These are phyloP conservation scores for Siderastrea siderea DNA, from an alignment of 92 coral and sea anemone species.

Conservation along the genomic window DNA sequence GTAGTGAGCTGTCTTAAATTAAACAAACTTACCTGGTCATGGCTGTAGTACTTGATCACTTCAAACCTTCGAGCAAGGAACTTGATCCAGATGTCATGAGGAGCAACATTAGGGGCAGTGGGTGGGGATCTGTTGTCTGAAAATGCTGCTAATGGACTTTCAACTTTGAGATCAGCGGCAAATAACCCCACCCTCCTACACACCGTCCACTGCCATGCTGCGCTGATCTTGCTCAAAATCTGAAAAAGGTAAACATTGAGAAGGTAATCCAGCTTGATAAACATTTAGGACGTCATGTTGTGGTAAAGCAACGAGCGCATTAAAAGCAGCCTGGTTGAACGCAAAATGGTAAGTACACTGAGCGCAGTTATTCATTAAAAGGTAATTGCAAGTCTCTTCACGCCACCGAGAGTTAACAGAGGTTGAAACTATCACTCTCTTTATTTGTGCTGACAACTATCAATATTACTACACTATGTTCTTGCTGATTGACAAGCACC, in stretches of 20 bases:
- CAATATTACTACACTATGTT: no score
- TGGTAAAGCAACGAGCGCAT: no score
- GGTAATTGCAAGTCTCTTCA: no score
- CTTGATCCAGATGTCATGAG: constrained; percentile 99
- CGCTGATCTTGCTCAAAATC: constrained; percentile 91
- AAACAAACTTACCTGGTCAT: constrained; percentile 76
- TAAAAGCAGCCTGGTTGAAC: no score
- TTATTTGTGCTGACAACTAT: no score
- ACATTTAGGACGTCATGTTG: no score
- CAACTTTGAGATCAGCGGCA: constrained; percentile 72
- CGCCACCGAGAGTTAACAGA: no score
- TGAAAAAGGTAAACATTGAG: constrained; percentile 18
- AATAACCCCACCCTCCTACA: constrained; percentile 93
- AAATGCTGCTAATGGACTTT: constrained; percentile 91
- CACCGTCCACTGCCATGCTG: constrained; percentile 99
- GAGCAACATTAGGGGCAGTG: constrained; percentile 87
- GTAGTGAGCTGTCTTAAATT: not conserved
- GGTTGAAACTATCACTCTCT: no score
- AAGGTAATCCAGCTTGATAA: no score
- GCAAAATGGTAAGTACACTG: no score
- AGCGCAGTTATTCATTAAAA: no score
- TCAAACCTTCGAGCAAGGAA: constrained; percentile 94
- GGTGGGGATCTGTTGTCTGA: constrained; percentile 91
- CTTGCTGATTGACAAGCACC: no score
- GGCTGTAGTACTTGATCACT: constrained; percentile 93